These are phyloP conservation scores for Colinus virginianus DNA, from an alignment of 2,113 vertebrate genomes.

Conservation along the genomic window DNA sequence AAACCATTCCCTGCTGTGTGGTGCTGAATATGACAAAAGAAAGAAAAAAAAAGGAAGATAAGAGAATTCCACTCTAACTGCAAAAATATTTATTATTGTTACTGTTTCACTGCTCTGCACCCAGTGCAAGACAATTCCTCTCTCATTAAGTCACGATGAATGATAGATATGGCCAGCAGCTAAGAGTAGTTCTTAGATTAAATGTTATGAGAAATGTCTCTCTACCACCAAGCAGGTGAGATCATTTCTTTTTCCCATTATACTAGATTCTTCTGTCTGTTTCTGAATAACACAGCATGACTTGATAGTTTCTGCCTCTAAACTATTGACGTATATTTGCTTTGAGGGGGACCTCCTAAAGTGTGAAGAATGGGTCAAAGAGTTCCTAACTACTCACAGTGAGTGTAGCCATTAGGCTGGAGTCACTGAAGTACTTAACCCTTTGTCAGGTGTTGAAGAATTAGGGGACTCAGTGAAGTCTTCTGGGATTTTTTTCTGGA, in stretches of 20 bases:
- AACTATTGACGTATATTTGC: slow-evolving; percentile 60
- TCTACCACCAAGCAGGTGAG: slow-evolving; percentile 61
- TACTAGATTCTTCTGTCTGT: slow-evolving; percentile 41
- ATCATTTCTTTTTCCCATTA: slow-evolving; percentile 67
- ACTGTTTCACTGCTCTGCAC: slow-evolving; percentile 9
- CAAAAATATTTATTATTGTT: slow-evolving; percentile 41
- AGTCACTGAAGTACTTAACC: slow-evolving; percentile 30
- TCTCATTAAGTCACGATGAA: slow-evolving; percentile 58
- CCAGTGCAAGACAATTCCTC: not conserved
- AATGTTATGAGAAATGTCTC: slow-evolving; percentile 65
- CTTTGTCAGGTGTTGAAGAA: slow-evolving; percentile 20
- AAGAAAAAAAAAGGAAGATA: not conserved
- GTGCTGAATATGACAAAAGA: slow-evolving; percentile 35
- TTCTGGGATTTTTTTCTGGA: not conserved
- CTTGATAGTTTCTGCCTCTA: slow-evolving; percentile 69
- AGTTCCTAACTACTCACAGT: slow-evolving; percentile 19
- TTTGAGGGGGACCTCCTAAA: slow-evolving; percentile 68
- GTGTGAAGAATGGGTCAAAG: slow-evolving; percentile 61
- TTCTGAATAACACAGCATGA: slow-evolving; percentile 64
- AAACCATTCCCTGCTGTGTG: slow-evolving; percentile 6
- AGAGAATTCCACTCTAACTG: slow-evolving; percentile 33
- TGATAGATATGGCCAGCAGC: slow-evolving; percentile 47
- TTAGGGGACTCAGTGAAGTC: not conserved
- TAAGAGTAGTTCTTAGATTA: slow-evolving; percentile 53
- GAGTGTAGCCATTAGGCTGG: slow-evolving; percentile 18